A percentile compares a stretch with the other conserved stretches of the same genome.
phyloP scores from a whole-genome alignment of 2,888 invertebrate species.

The Idaea dimidiata region DNA sequence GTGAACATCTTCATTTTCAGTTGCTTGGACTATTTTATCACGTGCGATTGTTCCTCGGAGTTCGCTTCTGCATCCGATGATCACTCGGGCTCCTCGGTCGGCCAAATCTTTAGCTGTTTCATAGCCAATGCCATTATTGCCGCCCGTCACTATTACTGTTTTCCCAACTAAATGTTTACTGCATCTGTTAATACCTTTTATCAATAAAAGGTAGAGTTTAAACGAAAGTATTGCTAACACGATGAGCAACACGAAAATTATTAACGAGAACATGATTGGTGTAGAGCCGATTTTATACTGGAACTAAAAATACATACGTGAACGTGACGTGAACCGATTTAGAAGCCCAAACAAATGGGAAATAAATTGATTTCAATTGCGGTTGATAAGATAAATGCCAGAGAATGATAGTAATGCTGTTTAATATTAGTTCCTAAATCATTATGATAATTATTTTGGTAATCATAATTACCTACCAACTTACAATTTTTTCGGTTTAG shows the following conservation, averaged over 20 bases:
- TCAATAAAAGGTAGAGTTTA: not conserved
- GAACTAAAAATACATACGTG: not conserved
- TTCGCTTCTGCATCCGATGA: slow-evolving; percentile 89
- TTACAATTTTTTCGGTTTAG: not conserved
- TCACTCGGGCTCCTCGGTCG: slow-evolving; percentile 86
- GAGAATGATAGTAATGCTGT: not conserved
- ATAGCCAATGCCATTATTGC: slow-evolving; percentile 89
- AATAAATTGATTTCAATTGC: not conserved
- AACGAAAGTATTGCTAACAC: not conserved
- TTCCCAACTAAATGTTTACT: slow-evolving; percentile 85
- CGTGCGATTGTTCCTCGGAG: slow-evolving; percentile 82
- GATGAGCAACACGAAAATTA: not conserved
- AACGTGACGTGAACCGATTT: not conserved
- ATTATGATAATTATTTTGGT: not conserved
- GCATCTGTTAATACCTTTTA: slow-evolving; percentile 44
- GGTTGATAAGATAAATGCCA: not conserved
- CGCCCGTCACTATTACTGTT: slow-evolving; percentile 91
- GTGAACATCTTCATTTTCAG: slow-evolving; percentile 54
- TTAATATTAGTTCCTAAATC: not conserved
- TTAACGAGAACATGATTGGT: not conserved
- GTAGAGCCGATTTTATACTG: not conserved
- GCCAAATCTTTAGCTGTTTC: slow-evolving; percentile 87
- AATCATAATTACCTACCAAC: not conserved
- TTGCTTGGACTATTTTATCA: slow-evolving; percentile 43
- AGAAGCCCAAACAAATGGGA: not conserved